Percentiles rank a stretch among this genome's conserved stretches.
Evolutionary conservation across 2,888 invertebrate species (phyloP).

Genomic region (Ceraclea dissimilis): DNA sequence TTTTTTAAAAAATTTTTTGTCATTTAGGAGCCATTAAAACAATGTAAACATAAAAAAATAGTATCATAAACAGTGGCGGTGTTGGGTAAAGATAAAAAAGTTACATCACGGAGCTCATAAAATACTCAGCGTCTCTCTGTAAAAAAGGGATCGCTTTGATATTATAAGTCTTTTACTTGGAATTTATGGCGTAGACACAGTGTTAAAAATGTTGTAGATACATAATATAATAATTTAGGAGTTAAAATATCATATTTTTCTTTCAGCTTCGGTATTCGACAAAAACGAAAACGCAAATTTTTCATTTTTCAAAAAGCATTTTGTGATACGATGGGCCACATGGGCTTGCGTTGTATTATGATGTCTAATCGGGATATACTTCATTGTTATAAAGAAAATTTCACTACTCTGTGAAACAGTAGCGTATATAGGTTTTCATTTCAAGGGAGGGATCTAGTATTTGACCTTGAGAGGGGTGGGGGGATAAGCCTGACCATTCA

Average conservation of each 20-base stretch:
- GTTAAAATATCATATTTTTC: no score
- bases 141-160: background rate
- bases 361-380: background rate
- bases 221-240: no score
- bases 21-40: no score
- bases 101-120: background rate
- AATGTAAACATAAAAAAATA: background rate
- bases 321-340: background rate
- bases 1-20: no score
- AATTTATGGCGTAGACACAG: background rate
- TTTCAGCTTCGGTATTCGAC: no score
- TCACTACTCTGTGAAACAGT: no score
- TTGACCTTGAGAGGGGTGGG: no score
- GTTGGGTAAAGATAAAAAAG: background rate
- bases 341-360: background rate
- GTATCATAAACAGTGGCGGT: background rate
- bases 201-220: background rate
- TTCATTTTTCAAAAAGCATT: background rate
- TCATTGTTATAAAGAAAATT: background rate
- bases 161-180: background rate
- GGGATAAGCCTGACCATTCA: no score
- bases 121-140: background rate
- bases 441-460: no score
- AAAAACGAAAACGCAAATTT: background rate
- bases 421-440: no score